phyloP scores from a whole-genome alignment of 2,113 vertebrate species.

The Telmatochromis brichardi region DNA sequence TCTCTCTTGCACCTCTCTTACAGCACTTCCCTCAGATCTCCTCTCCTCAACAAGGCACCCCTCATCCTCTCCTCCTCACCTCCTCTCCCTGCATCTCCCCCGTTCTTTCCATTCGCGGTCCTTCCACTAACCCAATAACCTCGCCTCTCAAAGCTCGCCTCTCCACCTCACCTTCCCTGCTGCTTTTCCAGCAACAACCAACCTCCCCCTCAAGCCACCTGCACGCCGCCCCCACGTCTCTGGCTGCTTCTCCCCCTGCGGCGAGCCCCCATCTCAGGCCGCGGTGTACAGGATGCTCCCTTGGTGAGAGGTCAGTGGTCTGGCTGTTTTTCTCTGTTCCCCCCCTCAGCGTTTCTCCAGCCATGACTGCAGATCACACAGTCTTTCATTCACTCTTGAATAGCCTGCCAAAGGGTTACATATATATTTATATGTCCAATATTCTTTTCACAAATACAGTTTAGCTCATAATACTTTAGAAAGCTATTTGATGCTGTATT shows the following conservation, averaged over 20 bases:
- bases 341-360: slow-evolving; percentile 11
- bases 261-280: slow-evolving; percentile 30
- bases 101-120: background rate
- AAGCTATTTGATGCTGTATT: background rate
- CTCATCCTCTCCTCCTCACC: background rate
- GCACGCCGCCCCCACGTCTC: background rate
- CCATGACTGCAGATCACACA: slow-evolving; percentile 24
- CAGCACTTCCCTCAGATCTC: slow-evolving; percentile 29
- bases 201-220: background rate
- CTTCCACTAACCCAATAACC: slow-evolving; percentile 34
- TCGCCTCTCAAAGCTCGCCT: slow-evolving; percentile 13
- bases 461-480: background rate
- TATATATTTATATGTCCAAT: background rate
- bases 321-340: slow-evolving; percentile 29
- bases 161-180: slow-evolving; percentile 3
- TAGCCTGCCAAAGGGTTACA: slow-evolving; percentile 14
- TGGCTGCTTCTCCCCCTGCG: slow-evolving; percentile 5
- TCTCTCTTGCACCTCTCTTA: slow-evolving; percentile 30
- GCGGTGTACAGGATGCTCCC: slow-evolving; percentile 34
- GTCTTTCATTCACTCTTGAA: slow-evolving; percentile 1
- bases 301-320: slow-evolving; percentile 48
- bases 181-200: slow-evolving; percentile 4
- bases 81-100: background rate
- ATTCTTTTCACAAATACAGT: background rate
- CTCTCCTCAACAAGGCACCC: background rate